Evolutionary conservation across 2,888 invertebrate genomes (phyloP).

Genomic region (Agapostemon virescens): DNA sequence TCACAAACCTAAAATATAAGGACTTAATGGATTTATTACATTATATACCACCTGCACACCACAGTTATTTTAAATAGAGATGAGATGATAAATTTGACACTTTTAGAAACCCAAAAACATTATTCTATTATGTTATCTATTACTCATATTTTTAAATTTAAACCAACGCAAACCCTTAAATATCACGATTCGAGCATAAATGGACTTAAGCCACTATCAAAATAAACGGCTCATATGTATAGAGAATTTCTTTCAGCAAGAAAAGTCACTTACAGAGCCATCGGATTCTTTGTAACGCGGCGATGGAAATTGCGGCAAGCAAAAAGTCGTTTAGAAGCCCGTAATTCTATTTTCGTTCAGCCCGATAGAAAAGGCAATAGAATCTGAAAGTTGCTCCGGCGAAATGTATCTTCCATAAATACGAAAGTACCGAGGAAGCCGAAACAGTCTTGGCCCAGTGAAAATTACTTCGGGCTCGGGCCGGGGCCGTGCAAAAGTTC

Average conservation of each 20-base stretch:
- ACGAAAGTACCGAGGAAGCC: conserved; percentile 14
- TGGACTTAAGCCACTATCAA: no score
- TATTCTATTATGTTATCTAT: no score
- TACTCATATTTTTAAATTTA: no score
- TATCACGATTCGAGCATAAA: no score
- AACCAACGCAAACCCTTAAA: no score
- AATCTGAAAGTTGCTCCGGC: conserved; percentile 15
- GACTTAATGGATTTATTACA: no score
- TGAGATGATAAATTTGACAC: no score
- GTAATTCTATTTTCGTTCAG: conserved; percentile 6
- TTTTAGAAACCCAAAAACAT: no score
- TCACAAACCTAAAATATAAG: no score
- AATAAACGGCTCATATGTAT: no score
- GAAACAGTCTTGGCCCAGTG: conserved; percentile 31
- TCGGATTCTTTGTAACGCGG: neutral
- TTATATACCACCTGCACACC: no score
- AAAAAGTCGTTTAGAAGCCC: neutral
- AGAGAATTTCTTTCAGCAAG: neutral
- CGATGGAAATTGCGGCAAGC: neutral
- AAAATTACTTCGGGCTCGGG: conserved; percentile 28
- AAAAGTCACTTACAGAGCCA: neutral
- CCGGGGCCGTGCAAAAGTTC: conserved; percentile 26
- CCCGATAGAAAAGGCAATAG: neutral
- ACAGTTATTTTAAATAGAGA: no score
- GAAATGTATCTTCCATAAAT: conserved; percentile 29